Percentiles rank a stretch among this genome's conserved stretches.
phyloP scores from a whole-genome alignment of 2,113 vertebrate species.

The Mus musculus region DNA sequence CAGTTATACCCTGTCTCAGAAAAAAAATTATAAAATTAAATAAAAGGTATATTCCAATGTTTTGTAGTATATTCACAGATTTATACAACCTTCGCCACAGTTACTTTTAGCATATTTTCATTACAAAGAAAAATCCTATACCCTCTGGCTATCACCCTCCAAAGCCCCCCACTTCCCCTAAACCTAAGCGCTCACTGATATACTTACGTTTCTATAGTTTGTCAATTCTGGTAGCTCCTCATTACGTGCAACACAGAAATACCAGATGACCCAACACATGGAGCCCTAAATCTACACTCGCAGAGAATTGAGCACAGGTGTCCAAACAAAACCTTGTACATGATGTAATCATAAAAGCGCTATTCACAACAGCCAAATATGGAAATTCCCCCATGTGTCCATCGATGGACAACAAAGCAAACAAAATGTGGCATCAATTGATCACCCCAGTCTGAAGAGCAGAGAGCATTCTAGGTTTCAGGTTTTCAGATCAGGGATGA shows the following conservation, averaged over 20 bases:
- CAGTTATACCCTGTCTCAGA: background rate
- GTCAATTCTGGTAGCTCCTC: background rate
- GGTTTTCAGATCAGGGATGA: background rate
- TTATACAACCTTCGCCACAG: background rate
- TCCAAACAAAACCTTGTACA: slow-evolving; percentile 24
- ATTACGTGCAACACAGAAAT: slow-evolving; percentile 15
- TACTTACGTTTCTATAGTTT: background rate
- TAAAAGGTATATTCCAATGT: background rate
- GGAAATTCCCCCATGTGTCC: background rate
- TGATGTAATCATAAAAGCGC: background rate
- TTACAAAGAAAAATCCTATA: background rate
- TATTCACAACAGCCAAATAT: background rate
- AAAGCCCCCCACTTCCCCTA: background rate
- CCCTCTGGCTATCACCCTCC: background rate
- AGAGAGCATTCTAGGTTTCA: background rate
- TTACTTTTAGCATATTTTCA: background rate
- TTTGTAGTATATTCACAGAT: background rate
- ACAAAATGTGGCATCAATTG: background rate
- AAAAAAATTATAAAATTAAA: background rate
- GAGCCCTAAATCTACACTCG: background rate
- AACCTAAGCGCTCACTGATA: background rate
- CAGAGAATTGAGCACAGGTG: background rate
- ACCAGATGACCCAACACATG: background rate
- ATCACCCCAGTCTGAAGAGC: background rate
- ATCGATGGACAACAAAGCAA: background rate